These are phyloP conservation scores for Microtus richardsoni DNA, from an alignment of 2,113 vertebrate species.

Conservation along the genomic window DNA sequence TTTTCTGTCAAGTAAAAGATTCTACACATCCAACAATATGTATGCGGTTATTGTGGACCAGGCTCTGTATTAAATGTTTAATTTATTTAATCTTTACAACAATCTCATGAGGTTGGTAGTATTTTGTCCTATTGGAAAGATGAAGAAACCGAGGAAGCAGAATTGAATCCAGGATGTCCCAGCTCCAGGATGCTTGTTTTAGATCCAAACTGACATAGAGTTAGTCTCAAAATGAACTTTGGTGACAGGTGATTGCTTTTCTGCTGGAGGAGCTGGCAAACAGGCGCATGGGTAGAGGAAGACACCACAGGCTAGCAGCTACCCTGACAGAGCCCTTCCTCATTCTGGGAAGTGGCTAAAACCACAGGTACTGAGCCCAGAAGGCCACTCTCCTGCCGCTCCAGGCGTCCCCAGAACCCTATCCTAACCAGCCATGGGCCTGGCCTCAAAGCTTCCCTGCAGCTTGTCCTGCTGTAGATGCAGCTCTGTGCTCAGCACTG, in stretches of 20 bases:
- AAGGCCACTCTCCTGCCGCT: neutral
- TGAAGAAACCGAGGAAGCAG: neutral
- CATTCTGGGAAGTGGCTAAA: neutral
- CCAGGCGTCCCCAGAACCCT: neutral
- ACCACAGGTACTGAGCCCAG: neutral
- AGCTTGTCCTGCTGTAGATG: neutral
- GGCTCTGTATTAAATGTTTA: neutral
- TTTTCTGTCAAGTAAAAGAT: constrained; percentile 57
- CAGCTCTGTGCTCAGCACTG: neutral
- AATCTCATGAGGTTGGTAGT: neutral
- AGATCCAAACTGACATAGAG: neutral
- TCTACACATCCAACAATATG: neutral
- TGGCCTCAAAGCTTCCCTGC: neutral
- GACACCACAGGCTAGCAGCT: neutral
- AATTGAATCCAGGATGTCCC: neutral
- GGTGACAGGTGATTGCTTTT: neutral
- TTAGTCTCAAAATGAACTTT: neutral
- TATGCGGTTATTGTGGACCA: neutral
- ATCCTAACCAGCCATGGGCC: neutral
- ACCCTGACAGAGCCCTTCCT: neutral
- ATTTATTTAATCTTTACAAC: neutral
- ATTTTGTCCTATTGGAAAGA: neutral
- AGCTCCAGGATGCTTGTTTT: neutral
- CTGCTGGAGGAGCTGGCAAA: neutral
- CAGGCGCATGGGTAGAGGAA: neutral